A percentile compares a stretch with the other conserved stretches of the same genome.
phyloP scores from a whole-genome alignment of 2,888 invertebrate genomes.

The Atherix ibis region DNA sequence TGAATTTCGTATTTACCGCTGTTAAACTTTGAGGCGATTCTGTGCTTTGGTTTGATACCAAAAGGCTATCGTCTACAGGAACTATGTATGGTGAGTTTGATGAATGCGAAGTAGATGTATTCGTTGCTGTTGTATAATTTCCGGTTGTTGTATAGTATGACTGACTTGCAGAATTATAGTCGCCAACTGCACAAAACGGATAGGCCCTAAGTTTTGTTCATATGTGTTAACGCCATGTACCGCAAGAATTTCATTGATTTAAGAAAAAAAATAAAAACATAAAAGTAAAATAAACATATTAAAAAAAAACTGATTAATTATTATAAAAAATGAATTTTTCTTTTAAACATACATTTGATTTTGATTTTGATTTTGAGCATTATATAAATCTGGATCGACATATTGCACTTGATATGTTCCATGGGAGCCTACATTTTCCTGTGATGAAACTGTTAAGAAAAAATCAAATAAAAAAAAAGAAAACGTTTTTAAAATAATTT shows the following conservation, averaged over 20 bases:
- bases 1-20: conserved; percentile 44
- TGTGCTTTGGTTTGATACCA: conserved; percentile 39
- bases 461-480: conserved; percentile 1
- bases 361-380: conserved; percentile 44
- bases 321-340: no score
- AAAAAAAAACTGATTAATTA: no score
- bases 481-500: conserved; percentile 2
- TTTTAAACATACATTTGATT: conserved; percentile 38
- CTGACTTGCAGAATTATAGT: conserved; percentile 33
- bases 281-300: no score
- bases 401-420: conserved; percentile 52
- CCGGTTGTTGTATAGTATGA: conserved; percentile 52
- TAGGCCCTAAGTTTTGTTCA: conserved; percentile 27
- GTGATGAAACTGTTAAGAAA: conserved; percentile 26
- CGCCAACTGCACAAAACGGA: conserved; percentile 63
- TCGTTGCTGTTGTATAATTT: conserved; percentile 40
- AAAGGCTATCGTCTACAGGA: conserved; percentile 49
- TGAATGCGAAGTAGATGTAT: conserved; percentile 32
- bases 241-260: not conserved
- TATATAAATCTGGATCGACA: conserved; percentile 52
- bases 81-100: conserved; percentile 43
- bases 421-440: conserved; percentile 23
- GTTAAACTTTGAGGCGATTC: conserved; percentile 52
- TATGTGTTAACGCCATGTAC: no score
- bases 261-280: not conserved